Base-by-base conservation (phyloP, 2,888 invertebrate species). In the Chalcosyrphus nemorum region DNA sequence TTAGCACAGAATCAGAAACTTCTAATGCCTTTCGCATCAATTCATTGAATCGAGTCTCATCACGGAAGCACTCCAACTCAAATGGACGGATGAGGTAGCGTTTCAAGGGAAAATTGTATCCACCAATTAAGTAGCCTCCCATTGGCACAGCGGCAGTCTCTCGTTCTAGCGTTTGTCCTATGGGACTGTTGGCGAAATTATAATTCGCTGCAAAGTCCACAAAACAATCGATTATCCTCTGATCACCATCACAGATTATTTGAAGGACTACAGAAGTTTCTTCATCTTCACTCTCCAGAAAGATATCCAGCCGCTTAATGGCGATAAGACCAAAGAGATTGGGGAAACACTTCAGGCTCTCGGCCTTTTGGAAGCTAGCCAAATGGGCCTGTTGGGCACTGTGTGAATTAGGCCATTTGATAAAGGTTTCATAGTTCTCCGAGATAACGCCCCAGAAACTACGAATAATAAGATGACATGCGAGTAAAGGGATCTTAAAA, bases 361-460 rank as follows among this genome's bases (percentile, higher is more conserved):
- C 68, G 38, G 87, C 50, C 5, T 65, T 47, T 11, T 88, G 87
- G 32, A 89, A 89, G 2, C 88, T 88, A 2, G 78, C 76, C 32
- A 90, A 66, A 0, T 90, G 89, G 15, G 63, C 74, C 13, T 88
- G 87, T 68, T 89, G 89, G 0, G 89, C 87, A 11, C 87, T 86
- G 29, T 89, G 78, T 0, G 89, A 88, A 19, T 88, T 89, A 2
- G 91, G 91, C 91, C 91, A 91, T 74, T 89, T 90, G 9, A 91
- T 90, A 29, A 90, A 91, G n/a, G 87, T 87, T 59, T 90, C 89
- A 27, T 89, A 89, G 80, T 90, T 90, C 32, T 89, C 89, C 0
- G 91, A 90, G 35, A 91, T 89, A 1, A 89, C 87, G 13, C 88
- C 88, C 90, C 91, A 91, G 72, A 91, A 91, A 7, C 88, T 88